Conservation (phyloP, 2,888 invertebrate species). For the Sphecodes monilicornis region DNA sequence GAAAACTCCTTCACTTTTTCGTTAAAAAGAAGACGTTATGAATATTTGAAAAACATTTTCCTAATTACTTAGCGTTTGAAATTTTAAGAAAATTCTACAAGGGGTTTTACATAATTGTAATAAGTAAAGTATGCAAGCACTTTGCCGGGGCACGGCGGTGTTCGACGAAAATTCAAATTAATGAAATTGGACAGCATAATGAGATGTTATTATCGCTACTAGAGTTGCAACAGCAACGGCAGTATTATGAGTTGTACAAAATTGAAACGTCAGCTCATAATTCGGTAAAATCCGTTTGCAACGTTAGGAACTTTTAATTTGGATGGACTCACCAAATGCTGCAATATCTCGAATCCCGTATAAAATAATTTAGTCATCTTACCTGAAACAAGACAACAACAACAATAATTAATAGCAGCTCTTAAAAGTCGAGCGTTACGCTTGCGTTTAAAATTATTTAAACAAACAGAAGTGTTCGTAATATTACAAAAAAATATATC, state of each 20-base stretch:
- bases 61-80: not conserved
- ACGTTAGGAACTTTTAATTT: not conserved
- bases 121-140: not conserved
- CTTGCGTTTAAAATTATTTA: not conserved
- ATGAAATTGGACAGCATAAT: constrained; percentile 34
- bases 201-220: constrained; percentile 24
- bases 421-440: not conserved
- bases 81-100: not conserved
- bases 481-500: too few species aligned
- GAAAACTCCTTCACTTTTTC: too few species aligned
- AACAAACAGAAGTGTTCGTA: not conserved
- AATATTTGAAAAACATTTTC: not conserved
- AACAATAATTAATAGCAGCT: not conserved
- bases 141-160: not conserved
- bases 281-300: not conserved
- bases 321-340: not conserved
- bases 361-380: not conserved
- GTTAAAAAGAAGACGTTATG: not conserved
- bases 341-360: not conserved
- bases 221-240: not conserved
- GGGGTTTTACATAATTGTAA: not conserved
- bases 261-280: constrained; percentile 1
- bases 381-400: not conserved
- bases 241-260: not conserved
- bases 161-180: constrained; percentile 25